Evolutionary conservation across 1,140 invertebrate species (phyloP), one percentile per base, ranked within the genome.

Genomic region (Heliothis virescens): DNA sequence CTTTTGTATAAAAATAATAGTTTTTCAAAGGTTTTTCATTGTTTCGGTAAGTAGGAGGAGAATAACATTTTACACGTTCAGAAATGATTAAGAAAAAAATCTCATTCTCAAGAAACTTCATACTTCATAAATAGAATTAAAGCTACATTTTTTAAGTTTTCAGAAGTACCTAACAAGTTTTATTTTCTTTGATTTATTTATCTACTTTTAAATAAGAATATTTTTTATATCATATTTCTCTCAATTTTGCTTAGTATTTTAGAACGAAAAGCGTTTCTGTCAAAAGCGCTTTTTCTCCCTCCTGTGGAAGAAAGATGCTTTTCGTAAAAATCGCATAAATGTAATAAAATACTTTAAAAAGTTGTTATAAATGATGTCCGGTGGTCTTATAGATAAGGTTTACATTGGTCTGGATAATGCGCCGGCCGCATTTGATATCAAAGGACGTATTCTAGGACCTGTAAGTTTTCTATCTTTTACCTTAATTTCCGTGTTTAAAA

Each of bases 381-480:
- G 91, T 74, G 91, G 92, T 69, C 89, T 94, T 55, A 91, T 95
- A 93, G 97, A 98, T 92, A 98, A 98, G 93, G 95, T 98, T 81
- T 97, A 96, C 83, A 95, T 98, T 86, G 97, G 97, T 11, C 94
- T 98, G 79, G 97, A 98, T 85, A 96, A 97, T 95, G 96, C 97
- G 63, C 97, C 97, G 47, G 95, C 96, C 85, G 95, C 96, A 81
- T 98, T 98, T 93, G 96, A 97, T 90, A 96, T 97, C 77, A 96
- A 97, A 90, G 96, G 96, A 72, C 97, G 97, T 85, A 96, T 98
- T 81, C 92, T 97, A 82, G 97, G 97, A 63, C 95, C 93, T 75
- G 93, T 95, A 85, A 92, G 93, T 89, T 77, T 69, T 62, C 55
- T 78, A 59, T 63, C 60, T 71, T 84, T 76, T 13, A 29, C 34